These are phyloP conservation scores for Pygmarrhopalites habei DNA, from an alignment of 1,140 invertebrate genomes.

Conservation along the genomic window DNA sequence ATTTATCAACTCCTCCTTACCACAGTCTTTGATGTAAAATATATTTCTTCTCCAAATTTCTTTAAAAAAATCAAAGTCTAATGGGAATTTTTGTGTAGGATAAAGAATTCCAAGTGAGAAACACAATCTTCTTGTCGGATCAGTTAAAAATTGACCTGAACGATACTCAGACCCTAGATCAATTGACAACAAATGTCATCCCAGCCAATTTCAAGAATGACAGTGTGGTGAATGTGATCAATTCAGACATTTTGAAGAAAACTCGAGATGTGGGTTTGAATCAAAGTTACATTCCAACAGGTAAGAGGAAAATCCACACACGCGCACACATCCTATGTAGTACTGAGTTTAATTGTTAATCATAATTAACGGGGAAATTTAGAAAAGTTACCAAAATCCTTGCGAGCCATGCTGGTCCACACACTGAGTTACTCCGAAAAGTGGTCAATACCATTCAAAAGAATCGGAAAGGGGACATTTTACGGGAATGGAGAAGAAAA, in stretches of 20 bases:
- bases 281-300: slow-evolving; percentile 16
- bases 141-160: too few relatives aligned
- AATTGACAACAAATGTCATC: background rate
- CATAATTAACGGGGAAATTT: too few relatives aligned
- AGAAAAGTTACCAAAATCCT: background rate
- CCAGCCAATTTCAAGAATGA: slow-evolving; percentile 1
- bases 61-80: too few relatives aligned
- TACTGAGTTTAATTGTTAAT: too few relatives aligned
- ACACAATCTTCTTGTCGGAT: too few relatives aligned
- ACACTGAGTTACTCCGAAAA: background rate
- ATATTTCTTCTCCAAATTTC: too few relatives aligned
- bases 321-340: too few relatives aligned
- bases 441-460: slow-evolving; percentile 6
- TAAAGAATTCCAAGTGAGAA: too few relatives aligned
- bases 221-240: background rate
- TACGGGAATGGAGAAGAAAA: background rate
- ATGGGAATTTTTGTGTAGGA: too few relatives aligned
- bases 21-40: background rate
- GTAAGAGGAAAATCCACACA: background rate
- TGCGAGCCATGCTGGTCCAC: slow-evolving; percentile 15
- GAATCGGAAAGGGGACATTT: slow-evolving; percentile 1
- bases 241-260: background rate
- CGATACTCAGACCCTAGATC: too few relatives aligned
- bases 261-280: background rate
- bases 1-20: background rate